Evolutionary conservation across 2,113 vertebrate genomes (phyloP).

Genomic region (Alligator sinensis): DNA sequence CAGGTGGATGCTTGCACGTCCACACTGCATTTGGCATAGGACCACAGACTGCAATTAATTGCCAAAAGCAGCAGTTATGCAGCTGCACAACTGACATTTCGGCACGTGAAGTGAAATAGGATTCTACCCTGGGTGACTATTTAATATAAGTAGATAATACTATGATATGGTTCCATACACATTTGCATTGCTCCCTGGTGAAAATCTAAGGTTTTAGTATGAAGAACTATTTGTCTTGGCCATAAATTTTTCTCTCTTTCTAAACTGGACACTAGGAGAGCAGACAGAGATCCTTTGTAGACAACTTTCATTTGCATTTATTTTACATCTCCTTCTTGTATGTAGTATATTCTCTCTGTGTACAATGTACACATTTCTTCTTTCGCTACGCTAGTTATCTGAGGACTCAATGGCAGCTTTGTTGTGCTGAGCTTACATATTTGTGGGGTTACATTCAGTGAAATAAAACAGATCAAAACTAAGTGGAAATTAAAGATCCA

Average conservation of each 20-base stretch:
- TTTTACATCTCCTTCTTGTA: background rate
- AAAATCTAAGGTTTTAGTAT: background rate
- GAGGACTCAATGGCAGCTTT: background rate
- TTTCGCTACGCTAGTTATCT: background rate
- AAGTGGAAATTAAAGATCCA: background rate
- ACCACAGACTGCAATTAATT: too few species aligned
- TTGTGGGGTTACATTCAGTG: background rate
- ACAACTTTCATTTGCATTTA: background rate
- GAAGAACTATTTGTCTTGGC: background rate
- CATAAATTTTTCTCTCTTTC: background rate
- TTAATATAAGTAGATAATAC: background rate
- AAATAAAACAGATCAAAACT: background rate
- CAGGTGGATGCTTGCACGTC: too few species aligned
- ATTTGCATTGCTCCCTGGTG: background rate
- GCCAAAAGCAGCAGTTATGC: too few species aligned
- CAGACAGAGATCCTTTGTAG: background rate
- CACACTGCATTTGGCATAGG: too few species aligned
- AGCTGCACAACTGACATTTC: too few species aligned
- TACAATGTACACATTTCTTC: background rate
- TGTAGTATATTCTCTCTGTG: background rate
- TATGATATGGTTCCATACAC: background rate
- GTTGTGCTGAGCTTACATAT: background rate
- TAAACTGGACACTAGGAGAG: background rate
- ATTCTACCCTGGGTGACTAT: background rate
- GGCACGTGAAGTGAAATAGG: too few species aligned